Conservation (phyloP, 2,113 vertebrate species). For the Phycodurus eques region DNA sequence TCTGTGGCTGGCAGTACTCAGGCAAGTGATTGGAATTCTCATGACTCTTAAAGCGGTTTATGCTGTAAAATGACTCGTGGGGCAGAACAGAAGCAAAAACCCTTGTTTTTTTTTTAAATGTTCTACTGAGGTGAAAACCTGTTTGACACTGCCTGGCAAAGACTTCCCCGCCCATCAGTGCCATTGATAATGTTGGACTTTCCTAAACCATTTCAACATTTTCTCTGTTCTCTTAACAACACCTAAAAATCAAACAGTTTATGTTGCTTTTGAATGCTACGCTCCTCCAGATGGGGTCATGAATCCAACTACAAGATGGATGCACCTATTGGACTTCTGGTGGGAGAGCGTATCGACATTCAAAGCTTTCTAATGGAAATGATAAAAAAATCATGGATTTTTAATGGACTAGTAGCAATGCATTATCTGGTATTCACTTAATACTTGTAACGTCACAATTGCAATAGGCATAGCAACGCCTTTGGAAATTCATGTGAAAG, state of each 20-base stretch:
- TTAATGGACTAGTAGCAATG: not conserved
- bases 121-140: constrained; percentile 21
- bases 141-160: constrained; percentile 11
- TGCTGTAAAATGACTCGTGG: constrained; percentile 26
- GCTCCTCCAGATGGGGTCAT: not conserved
- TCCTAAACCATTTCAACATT: not conserved
- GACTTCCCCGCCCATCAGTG: not conserved
- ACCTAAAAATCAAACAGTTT: not conserved
- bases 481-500: not conserved
- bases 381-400: constrained; percentile 1
- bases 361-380: not conserved
- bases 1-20: constrained; percentile 21
- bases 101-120: constrained; percentile 22
- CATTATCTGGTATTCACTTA: not conserved
- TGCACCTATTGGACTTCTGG: not conserved
- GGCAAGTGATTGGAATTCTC: constrained; percentile 41
- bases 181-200: not conserved
- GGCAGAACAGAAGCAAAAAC: constrained; percentile 37
- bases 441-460: not conserved
- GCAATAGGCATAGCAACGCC: not conserved
- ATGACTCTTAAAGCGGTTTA: constrained; percentile 53
- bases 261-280: not conserved
- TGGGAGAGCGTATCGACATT: not conserved
- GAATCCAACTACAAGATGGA: not conserved
- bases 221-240: not conserved